Base-by-base conservation (phyloP, 1,140 invertebrate genomes). In the Drosophila triauraria region DNA sequence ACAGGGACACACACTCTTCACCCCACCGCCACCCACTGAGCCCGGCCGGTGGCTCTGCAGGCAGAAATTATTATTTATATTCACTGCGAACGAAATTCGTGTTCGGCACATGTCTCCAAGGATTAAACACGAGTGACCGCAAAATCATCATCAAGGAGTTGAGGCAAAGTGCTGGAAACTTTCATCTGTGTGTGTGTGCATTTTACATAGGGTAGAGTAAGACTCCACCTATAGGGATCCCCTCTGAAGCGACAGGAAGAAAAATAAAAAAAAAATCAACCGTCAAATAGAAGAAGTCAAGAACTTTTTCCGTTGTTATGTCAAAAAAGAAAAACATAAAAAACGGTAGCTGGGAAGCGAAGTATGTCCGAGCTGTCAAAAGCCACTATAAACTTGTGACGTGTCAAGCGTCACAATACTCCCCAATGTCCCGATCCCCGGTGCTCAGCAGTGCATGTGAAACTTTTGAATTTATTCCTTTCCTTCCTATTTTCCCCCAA, bases 381-480 rank as follows among this genome's bases (percentile, higher is more conserved):
- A 91, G 91, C 88, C 91, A 92, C 91, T 90, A 91, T 91, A 91
- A 92, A 92, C 91, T 92, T 91, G 84, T 92, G 91, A 91, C 79
- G 84, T 90, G 87, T 90, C 82, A 84, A 88, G 74, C 78, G 85
- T 90, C 84, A 81, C 77, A 81, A 84, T 76, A 78, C 78, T 78
- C 60, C 80, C 80, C 63, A 82, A 75, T 56, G 56, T 47, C 53
- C 47, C 61, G 30, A 30, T 15, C 25, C 75, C 64, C 60, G 15
- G 57, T 38, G 61, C 4, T 43, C 44, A 7, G 30, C 20, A 46
- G 43, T 80, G 84, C 71, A 79, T 84, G 78, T 74, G 78, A 74
- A 90, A 90, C 82, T 90, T 90, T 85, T 79, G 61, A 90, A 82
- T 82, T 90, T 90, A 75, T 82, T 84, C 65, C 69, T 57, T 75